Evolutionary conservation across 2,888 invertebrate genomes (phyloP).

Genomic region (Keiferia lycopersicella): DNA sequence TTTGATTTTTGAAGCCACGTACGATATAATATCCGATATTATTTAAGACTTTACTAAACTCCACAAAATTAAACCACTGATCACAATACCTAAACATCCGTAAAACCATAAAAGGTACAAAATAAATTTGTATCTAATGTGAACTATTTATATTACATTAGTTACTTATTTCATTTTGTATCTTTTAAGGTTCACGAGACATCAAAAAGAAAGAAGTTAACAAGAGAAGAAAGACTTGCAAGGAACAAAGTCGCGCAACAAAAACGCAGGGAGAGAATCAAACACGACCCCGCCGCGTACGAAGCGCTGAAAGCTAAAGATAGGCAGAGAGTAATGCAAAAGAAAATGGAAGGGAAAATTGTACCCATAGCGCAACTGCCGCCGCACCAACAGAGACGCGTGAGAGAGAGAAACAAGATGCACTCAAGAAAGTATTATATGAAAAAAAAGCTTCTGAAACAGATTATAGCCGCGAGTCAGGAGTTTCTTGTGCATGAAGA

Average conservation of each 20-base stretch:
- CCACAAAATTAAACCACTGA: too few relatives aligned
- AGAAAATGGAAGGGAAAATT: not conserved
- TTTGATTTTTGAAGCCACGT: too few relatives aligned
- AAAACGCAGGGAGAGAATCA: not conserved
- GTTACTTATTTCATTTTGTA: not conserved
- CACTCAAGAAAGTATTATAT: not conserved
- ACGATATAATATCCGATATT: too few relatives aligned
- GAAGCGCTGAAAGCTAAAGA: not conserved
- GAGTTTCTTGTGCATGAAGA: not conserved
- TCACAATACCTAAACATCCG: too few relatives aligned
- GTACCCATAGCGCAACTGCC: not conserved
- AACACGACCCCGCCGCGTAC: not conserved
- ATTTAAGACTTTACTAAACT: too few relatives aligned
- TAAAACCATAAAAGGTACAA: too few relatives aligned
- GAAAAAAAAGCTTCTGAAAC: not conserved
- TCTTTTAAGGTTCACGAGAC: not conserved
- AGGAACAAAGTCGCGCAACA: not conserved
- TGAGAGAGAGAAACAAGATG: not conserved
- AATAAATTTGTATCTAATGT: not conserved
- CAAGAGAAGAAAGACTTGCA: not conserved
- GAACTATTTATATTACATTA: not conserved
- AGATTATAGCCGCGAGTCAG: not conserved
- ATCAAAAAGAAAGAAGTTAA: not conserved
- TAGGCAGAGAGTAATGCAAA: not conserved
- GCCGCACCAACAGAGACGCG: not conserved